Evolutionary conservation across 2,888 invertebrate genomes (phyloP), one percentile per base, ranked within the genome.

Genomic region (Emmelina monodactyla): DNA sequence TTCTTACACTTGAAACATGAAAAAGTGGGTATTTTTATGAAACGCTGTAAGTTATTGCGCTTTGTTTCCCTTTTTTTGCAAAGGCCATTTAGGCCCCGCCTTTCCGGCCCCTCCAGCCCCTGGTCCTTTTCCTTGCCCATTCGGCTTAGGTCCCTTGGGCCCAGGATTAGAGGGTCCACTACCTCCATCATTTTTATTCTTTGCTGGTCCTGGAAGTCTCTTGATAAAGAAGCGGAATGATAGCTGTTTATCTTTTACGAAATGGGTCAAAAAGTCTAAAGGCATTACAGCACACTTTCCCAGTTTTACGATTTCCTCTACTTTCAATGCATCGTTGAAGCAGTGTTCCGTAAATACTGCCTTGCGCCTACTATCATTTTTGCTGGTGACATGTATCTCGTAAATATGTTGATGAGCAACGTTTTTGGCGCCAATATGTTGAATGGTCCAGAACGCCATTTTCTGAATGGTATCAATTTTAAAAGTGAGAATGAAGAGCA

Each of bases 281-380:
- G 78, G 72, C 31, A 76, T 36, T 22, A 71, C 46, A 11, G 64
- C 67, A 47, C 78, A 78, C 50, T 65, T 71, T 0, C 58, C 61
- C 25, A 45, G 46, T 11, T 61, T 62, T 40, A 72, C 68, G 2
- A 78, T 55, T 39, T 73, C 71, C 32, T 75, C 71, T 10, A 62
- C 53, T 39, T 68, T 67, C 10, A 65, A 46, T 4, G 62, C 49
- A 40, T 78, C 75, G 43, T 64, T 73, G 39, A 59, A 69, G 43
- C 78, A 78, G 40, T 70, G 62, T 37, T 78, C 78, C 2, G 49
- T 59, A 41, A 63, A 78, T 10, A 58, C 56, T 0, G 58, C 60
- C 44, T 68, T 69, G 6, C 70, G 57, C 22, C 66, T 54, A 3
- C 46, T 30, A 34, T 72, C 68, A 40, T 61, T 58, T 38, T 61